Conservation (phyloP, 2,113 vertebrate genomes). For the Sphaerodactylus townsendi region DNA sequence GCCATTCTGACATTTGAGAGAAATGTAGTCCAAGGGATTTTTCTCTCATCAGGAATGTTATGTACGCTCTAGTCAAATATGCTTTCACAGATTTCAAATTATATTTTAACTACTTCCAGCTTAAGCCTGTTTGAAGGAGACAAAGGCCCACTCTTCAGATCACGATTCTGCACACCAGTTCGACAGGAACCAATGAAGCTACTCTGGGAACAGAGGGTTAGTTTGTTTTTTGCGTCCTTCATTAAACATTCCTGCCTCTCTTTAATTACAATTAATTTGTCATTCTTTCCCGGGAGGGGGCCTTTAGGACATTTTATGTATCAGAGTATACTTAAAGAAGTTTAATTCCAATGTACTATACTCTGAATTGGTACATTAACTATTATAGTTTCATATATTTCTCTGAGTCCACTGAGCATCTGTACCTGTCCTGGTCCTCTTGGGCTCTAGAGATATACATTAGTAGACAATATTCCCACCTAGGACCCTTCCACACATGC, state of each 20-base stretch:
- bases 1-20: neutral
- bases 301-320: neutral
- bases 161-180: neutral
- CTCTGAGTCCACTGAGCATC: too few relatives aligned
- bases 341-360: too few relatives aligned
- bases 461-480: too few relatives aligned
- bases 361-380: too few relatives aligned
- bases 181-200: neutral
- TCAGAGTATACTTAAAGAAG: too few relatives aligned
- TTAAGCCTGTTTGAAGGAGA: neutral
- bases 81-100: neutral
- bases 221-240: neutral
- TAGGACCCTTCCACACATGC: too few relatives aligned
- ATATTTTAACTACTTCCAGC: neutral
- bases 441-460: too few relatives aligned
- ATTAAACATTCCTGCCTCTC: neutral
- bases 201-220: neutral
- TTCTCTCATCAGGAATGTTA: neutral
- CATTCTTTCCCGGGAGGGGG: too few relatives aligned
- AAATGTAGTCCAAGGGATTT: accelerated
- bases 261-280: too few relatives aligned
- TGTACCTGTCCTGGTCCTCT: too few relatives aligned
- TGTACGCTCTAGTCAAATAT: neutral
- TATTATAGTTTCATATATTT: too few relatives aligned
- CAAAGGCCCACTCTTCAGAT: neutral